Evolutionary conservation across 2,113 vertebrate genomes (phyloP).

Genomic region (Rutilus rutilus): DNA sequence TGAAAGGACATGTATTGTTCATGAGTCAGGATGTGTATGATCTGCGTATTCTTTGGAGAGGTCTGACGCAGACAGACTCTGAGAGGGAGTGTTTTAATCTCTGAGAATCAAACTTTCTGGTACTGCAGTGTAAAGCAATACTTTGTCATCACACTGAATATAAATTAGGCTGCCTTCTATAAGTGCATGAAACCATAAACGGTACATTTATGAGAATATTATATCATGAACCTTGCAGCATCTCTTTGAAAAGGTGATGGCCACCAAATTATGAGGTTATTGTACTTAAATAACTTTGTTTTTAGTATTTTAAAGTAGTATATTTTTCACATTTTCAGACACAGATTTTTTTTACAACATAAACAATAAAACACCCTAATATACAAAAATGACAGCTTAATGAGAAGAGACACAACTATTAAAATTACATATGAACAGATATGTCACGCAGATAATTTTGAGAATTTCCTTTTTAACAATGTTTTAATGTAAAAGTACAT

Average conservation of each 20-base stretch:
- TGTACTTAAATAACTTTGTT: not conserved
- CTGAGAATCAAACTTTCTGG: conserved; percentile 36
- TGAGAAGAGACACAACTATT: not conserved
- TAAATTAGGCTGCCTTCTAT: conserved; percentile 30
- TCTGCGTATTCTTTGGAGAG: conserved; percentile 39
- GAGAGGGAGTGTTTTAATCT: conserved; percentile 28
- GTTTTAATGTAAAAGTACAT: too few species aligned
- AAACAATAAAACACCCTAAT: not conserved
- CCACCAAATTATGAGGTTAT: not conserved
- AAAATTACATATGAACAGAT: not conserved
- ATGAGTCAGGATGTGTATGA: conserved; percentile 45
- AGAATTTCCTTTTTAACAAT: not conserved
- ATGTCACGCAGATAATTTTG: not conserved
- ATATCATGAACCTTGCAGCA: not conserved
- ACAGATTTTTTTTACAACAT: not conserved
- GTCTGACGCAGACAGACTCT: conserved; percentile 41
- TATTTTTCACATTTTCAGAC: not conserved
- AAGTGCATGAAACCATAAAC: conserved; percentile 24
- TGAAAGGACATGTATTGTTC: conserved; percentile 47
- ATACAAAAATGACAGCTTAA: not conserved
- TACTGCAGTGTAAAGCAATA: conserved; percentile 34
- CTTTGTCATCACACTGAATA: conserved; percentile 37
- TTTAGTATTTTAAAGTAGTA: not conserved
- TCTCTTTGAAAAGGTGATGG: not conserved
- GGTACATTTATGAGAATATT: not conserved